Evolutionary conservation across 2,113 vertebrate genomes (phyloP).

Genomic region (Bubalus kerabau): DNA sequence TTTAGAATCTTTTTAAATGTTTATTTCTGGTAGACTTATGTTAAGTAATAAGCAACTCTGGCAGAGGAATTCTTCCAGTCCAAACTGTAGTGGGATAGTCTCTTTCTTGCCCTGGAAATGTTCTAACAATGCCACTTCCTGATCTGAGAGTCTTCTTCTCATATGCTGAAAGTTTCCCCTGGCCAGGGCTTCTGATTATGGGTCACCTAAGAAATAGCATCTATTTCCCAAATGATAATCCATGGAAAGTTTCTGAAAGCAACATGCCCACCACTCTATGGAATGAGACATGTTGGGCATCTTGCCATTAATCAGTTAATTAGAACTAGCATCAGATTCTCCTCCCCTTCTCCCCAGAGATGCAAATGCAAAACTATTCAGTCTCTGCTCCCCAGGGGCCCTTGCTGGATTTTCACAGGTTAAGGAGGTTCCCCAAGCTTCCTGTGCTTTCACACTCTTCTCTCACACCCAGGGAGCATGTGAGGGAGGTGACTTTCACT

Average conservation of each 20-base stretch:
- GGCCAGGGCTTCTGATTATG: not conserved
- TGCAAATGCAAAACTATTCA: not conserved
- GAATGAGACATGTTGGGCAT: not conserved
- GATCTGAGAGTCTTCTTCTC: not conserved
- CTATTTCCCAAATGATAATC: not conserved
- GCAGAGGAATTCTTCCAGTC: not conserved
- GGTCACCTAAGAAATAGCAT: not conserved
- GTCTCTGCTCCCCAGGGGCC: accelerated
- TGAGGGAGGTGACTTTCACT: not conserved
- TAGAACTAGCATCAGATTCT: not conserved
- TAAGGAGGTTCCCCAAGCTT: accelerated
- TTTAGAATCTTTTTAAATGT: not conserved
- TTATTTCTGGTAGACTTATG: not conserved
- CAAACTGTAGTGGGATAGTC: not conserved
- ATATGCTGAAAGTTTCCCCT: not conserved
- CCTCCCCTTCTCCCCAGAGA: no score
- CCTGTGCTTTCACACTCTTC: accelerated
- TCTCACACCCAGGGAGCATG: accelerated
- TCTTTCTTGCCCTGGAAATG: not conserved
- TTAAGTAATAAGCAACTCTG: not conserved
- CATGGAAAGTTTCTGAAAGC: not conserved
- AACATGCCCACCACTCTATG: no score
- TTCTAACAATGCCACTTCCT: not conserved
- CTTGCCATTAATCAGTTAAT: not conserved
- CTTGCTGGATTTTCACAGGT: accelerated